These are phyloP conservation scores for Lophochroa leadbeateri DNA, from an alignment of 2,113 vertebrate species.

Conservation along the genomic window DNA sequence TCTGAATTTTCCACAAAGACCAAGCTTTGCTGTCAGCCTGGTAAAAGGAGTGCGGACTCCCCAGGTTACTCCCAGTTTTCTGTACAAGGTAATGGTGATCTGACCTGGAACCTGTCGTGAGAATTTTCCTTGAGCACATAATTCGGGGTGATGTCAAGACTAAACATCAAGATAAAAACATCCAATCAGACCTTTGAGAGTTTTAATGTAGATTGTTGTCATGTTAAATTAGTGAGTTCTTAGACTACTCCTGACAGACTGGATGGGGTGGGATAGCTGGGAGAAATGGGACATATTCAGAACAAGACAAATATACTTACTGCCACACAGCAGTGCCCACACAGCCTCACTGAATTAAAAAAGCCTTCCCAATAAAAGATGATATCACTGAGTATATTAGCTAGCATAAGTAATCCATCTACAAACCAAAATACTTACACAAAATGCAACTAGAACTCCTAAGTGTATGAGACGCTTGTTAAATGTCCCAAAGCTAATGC, in stretches of 20 bases:
- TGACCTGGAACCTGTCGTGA: not conserved
- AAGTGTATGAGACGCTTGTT: not conserved
- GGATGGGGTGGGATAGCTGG: not conserved
- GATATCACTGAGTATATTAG: not conserved
- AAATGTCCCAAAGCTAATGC: not conserved
- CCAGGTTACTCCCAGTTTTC: not conserved
- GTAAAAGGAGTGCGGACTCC: not conserved
- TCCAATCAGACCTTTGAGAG: not conserved
- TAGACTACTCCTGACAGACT: not conserved
- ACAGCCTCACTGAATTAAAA: not conserved
- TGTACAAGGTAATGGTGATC: not conserved
- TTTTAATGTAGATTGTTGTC: not conserved
- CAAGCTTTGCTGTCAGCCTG: not conserved
- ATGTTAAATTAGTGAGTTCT: not conserved
- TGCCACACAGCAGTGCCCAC: accelerated
- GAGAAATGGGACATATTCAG: not conserved
- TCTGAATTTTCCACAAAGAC: not conserved
- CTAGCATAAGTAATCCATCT: not conserved
- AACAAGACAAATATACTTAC: not conserved
- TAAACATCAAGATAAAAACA: not conserved
- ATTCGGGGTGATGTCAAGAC: not conserved
- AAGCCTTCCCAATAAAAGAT: not conserved
- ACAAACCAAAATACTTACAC: not conserved
- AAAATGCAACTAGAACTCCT: not conserved
- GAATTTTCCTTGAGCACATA: not conserved